Conservation (phyloP, 2,113 vertebrate species). For the Rhea pennata region DNA sequence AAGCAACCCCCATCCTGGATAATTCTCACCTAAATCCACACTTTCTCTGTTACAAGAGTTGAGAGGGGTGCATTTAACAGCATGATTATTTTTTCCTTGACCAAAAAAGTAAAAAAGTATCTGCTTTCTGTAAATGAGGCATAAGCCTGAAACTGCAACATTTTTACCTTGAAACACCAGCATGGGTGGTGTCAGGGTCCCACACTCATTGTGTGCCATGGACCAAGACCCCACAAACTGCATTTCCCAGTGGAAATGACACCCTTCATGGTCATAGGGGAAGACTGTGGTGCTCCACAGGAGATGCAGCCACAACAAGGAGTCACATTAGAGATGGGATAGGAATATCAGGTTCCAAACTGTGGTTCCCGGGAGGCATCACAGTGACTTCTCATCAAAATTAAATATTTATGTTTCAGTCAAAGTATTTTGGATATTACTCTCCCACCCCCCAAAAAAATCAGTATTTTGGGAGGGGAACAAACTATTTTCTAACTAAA, state of each 20-base stretch:
- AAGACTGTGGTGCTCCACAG: not conserved
- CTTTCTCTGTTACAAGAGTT: not conserved
- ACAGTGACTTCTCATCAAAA: not conserved
- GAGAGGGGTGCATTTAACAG: not conserved
- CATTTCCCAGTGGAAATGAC: not conserved
- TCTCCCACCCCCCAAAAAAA: not conserved
- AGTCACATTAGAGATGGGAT: not conserved
- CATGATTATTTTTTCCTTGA: not conserved
- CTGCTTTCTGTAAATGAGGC: not conserved
- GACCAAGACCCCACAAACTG: not conserved
- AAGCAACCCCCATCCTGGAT: not conserved
- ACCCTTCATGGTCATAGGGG: rapidly evolving
- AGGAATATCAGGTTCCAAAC: not conserved
- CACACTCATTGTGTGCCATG: not conserved
- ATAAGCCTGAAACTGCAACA: not conserved
- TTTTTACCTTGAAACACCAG: not conserved
- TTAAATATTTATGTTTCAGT: slow-evolving; percentile 44
- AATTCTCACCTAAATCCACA: not conserved
- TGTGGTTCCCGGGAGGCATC: not conserved
- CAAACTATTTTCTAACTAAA: slow-evolving; percentile 29
- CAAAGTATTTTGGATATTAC: slow-evolving; percentile 19
- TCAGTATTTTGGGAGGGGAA: not conserved
- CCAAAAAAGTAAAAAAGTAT: not conserved
- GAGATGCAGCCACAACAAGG: rapidly evolving
- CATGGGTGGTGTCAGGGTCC: not conserved